Evolutionary conservation across 2,797 vertebrate species (phyloP), one percentile per base, ranked within the genome.

Genomic region (Thalassophryne amazonica): DNA sequence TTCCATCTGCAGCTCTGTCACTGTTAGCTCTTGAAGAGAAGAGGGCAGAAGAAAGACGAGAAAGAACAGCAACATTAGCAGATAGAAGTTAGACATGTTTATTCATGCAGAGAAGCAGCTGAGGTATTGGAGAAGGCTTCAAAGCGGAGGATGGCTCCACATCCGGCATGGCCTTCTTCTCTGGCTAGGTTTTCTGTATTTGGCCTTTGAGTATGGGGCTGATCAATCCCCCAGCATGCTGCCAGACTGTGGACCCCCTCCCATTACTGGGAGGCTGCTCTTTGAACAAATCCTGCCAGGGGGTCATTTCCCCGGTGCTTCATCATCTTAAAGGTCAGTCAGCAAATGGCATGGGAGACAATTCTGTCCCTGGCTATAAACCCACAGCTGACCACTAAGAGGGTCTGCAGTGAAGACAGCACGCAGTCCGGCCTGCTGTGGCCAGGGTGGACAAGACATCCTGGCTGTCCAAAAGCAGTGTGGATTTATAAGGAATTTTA

Each of bases 311-410:
- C 72, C 60, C 81, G 60, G 59, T 24, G 76, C 81, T 85, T 86
- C 78, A 83, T 88, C 84, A 77, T 85, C 82, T 81, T 84, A 90
- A 88, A 90, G 87, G 87, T 89, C 87, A 90, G 72, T 66, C 82
- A 80, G 80, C 81, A 80, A 85, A 81, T 83, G 76, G 81, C 81
- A 80, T 25, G 65, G 76, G 81, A 82, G 81, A 81, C 70, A 74
- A 67, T 58, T 76, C 35, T 58, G 76, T 78, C 65, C 60, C 71
- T 48, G 60, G 58, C 60, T 36, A 19, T 65, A 55, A 77, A 79
- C 65, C 56, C 61, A 28, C 16, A 59, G 64, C 70, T 71, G 63
- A 76, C 72, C 75, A 39, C 38, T n/a, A 61, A 47, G 51, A 45
- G 50, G 24, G 37, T 60, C 59, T 29, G 57, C 52, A 32, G 56